Percentiles rank a stretch among this genome's conserved stretches.
These are phyloP conservation scores for Ceraclea dissimilis DNA, from an alignment of 2,888 invertebrate species.

Conservation along the genomic window DNA sequence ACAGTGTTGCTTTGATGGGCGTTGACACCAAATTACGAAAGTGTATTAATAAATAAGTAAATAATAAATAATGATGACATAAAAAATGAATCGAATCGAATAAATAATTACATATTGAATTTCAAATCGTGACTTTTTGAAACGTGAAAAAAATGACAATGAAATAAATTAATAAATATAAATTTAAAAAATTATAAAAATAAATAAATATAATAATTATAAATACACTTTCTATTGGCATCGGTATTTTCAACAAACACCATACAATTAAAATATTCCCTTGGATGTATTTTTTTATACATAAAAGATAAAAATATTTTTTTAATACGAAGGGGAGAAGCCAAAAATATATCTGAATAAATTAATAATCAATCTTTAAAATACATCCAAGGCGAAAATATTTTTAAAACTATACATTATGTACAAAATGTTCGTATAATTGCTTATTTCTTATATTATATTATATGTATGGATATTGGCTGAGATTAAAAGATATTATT, in stretches of 20 bases:
- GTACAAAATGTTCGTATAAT: neutral
- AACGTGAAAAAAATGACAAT: too few species aligned
- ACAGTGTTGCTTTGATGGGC: constrained; percentile 26
- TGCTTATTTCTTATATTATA: neutral
- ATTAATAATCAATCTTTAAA: neutral
- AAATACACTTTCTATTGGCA: neutral
- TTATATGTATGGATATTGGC: too few species aligned
- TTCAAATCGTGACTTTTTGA: too few species aligned
- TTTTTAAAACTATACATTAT: neutral
- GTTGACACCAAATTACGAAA: constrained; percentile 16
- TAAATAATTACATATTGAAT: too few species aligned
- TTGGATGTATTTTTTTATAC: neutral
- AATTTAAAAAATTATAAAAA: neutral
- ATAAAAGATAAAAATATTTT: constrained; percentile 1
- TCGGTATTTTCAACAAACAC: constrained; percentile 2
- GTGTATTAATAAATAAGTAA: neutral
- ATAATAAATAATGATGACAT: neutral
- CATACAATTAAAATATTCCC: neutral
- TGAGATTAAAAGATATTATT: too few species aligned
- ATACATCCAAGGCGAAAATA: neutral
- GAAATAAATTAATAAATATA: neutral
- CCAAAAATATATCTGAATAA: neutral
- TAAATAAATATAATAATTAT: neutral
- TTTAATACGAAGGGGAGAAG: neutral
- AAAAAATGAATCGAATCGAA: too few species aligned